A percentile compares a stretch with the other conserved stretches of the same genome.
phyloP scores from a whole-genome alignment of 2,113 vertebrate genomes.

The Python bivittatus region DNA sequence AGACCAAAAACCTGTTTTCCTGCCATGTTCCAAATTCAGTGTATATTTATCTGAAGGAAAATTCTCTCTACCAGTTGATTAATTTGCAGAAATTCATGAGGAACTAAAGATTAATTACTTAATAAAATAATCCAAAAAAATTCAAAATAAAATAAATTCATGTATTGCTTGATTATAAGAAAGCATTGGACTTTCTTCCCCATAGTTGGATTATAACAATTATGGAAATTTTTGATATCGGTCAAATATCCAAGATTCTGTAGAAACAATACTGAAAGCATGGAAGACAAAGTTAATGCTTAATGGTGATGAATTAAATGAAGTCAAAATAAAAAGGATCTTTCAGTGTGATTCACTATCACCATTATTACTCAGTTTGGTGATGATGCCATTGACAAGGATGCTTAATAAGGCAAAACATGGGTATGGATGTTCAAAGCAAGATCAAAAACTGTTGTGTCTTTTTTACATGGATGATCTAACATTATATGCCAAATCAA shows the following conservation, averaged over 20 bases:
- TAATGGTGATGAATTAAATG: neutral
- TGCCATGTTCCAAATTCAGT: neutral
- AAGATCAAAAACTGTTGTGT: neutral
- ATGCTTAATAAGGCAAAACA: neutral
- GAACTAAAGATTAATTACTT: neutral
- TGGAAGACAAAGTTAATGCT: neutral
- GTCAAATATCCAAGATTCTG: neutral
- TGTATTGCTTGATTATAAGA: neutral
- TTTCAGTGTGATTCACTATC: neutral
- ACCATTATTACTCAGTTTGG: neutral
- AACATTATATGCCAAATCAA: neutral
- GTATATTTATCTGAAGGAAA: neutral
- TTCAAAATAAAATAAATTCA: neutral
- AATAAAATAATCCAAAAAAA: neutral
- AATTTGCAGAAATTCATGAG: neutral
- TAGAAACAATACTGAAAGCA: neutral
- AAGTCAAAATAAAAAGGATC: neutral
- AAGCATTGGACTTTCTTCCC: neutral
- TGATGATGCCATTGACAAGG: neutral
- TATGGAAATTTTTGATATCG: neutral
- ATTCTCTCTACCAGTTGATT: neutral
- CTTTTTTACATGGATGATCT: neutral
- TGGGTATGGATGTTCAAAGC: neutral
- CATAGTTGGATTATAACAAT: neutral
- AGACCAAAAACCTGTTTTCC: neutral